Evolutionary conservation across 2,888 invertebrate genomes (phyloP).

Genomic region (Trissonchulus sp.): DNA sequence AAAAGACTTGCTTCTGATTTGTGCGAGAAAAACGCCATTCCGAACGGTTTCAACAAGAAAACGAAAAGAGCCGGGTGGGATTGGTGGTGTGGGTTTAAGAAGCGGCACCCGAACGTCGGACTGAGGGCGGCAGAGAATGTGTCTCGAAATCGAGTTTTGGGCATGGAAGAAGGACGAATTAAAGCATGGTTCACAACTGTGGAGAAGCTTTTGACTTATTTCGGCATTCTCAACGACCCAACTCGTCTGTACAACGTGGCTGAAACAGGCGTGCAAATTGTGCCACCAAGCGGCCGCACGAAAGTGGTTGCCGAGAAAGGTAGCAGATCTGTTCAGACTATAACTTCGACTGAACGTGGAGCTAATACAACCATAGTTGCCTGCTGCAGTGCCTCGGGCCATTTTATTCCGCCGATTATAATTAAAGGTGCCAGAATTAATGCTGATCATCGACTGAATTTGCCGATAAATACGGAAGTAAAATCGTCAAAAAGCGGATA

Average conservation of each 20-base stretch:
- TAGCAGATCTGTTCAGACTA: background rate
- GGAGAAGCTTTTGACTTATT: background rate
- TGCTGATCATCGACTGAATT: no score
- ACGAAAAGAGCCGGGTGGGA: background rate
- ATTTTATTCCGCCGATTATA: constrained; percentile 13
- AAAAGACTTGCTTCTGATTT: constrained; percentile 2
- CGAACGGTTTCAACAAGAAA: background rate
- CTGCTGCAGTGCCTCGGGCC: constrained; percentile 16
- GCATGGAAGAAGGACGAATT: constrained; percentile 12
- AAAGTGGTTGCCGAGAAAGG: constrained; percentile 25
- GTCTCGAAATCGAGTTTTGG: constrained; percentile 17
- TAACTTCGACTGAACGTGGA: constrained; percentile 9
- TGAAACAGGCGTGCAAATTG: constrained; percentile 1
- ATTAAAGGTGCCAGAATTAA: no score
- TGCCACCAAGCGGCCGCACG: no score
- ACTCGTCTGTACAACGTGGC: background rate
- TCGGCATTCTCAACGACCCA: background rate
- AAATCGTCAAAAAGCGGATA: background rate
- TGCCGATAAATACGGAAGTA: background rate
- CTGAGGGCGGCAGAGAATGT: background rate
- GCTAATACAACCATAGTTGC: constrained; percentile 16
- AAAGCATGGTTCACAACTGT: background rate
- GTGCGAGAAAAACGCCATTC: background rate
- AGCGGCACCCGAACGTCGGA: constrained; percentile 10
- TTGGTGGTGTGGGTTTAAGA: constrained; percentile 18